A percentile compares a stretch with the other conserved stretches of the same genome.
phyloP scores from a whole-genome alignment of 2,113 vertebrate species.

The Micronycteris hirsuta region DNA sequence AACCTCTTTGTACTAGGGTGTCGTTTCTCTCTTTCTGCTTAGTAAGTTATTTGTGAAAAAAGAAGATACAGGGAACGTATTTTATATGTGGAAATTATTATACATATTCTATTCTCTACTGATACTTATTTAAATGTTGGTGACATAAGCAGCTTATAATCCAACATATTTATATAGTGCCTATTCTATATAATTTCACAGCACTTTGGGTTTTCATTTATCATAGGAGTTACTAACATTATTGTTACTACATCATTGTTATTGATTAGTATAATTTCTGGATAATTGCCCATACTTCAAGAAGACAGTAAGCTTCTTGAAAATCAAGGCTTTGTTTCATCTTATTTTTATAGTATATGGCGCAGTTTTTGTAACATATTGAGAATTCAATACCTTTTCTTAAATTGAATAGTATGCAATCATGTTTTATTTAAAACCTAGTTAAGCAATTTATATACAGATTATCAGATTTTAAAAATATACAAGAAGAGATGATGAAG shows the following conservation, averaged over 20 bases:
- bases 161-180: background rate
- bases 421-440: background rate
- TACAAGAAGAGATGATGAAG: background rate
- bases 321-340: background rate
- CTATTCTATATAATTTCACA: background rate
- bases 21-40: background rate
- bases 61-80: background rate
- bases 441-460: background rate
- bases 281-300: no score
- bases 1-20: rapidly evolving
- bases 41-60: background rate
- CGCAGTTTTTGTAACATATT: background rate
- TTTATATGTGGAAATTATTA: background rate
- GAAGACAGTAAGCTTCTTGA: background rate
- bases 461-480: background rate
- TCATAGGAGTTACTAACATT: background rate
- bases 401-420: background rate
- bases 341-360: background rate
- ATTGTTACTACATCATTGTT: background rate
- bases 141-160: background rate
- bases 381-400: background rate
- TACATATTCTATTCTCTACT: background rate
- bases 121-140: background rate
- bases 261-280: background rate
- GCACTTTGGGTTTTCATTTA: background rate